Evolutionary conservation across 1,140 invertebrate genomes (phyloP).

Genomic region (Metaphire vulgaris): DNA sequence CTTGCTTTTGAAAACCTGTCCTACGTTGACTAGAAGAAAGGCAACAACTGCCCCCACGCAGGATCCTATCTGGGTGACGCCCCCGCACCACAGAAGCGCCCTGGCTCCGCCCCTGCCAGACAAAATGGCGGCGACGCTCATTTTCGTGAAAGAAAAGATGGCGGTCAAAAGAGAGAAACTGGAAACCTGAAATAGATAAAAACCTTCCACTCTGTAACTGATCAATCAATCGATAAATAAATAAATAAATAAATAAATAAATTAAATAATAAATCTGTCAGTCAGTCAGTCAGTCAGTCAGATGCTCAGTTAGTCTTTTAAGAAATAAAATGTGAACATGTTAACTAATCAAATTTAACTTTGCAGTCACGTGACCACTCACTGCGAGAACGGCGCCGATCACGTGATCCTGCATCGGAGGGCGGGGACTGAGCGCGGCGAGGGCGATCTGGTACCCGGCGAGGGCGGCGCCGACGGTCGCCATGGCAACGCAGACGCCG

Average conservation of each 20-base stretch:
- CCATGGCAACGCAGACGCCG: constrained; percentile 57
- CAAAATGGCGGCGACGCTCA: constrained; percentile 70
- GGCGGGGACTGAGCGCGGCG: constrained; percentile 67
- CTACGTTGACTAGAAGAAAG: constrained; percentile 65
- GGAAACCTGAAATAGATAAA: constrained; percentile 57
- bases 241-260: too few species aligned
- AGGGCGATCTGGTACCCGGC: constrained; percentile 64
- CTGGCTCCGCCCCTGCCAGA: constrained; percentile 51
- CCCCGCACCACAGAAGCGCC: constrained; percentile 68
- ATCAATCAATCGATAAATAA: too few species aligned
- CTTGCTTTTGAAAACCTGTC: background rate
- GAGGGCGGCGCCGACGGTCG: constrained; percentile 55
- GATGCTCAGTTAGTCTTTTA: too few species aligned
- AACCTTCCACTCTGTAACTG: too few species aligned
- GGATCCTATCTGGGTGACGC: constrained; percentile 72
- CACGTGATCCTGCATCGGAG: constrained; percentile 60
- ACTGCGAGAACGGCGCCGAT: constrained; percentile 65
- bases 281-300: too few species aligned
- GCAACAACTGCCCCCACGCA: constrained; percentile 65
- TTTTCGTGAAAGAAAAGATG: constrained; percentile 71
- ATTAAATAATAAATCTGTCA: too few species aligned
- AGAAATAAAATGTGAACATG: too few species aligned
- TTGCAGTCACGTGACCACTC: too few species aligned
- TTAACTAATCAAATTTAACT: too few species aligned
- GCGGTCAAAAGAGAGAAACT: constrained; percentile 65